Percentiles rank a stretch among this genome's conserved stretches.
phyloP scores from a whole-genome alignment of 2,888 invertebrate genomes.

The Chironomus riparius region DNA sequence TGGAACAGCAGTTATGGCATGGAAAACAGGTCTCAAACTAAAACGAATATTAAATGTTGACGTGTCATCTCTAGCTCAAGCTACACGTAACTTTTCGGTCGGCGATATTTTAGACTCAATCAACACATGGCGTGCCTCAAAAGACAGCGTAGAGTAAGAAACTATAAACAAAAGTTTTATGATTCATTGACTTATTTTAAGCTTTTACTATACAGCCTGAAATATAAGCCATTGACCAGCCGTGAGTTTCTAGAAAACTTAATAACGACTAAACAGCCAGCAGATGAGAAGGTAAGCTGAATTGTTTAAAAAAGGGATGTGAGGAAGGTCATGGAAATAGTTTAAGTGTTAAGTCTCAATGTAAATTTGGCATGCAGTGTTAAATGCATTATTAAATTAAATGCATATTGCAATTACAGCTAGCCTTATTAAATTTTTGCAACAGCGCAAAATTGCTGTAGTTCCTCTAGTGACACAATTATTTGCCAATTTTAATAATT shows the following conservation, averaged over 20 bases:
- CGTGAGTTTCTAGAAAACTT: constrained; percentile 1
- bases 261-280: neutral
- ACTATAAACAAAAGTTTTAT: neutral
- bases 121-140: constrained; percentile 32
- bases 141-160: constrained; percentile 30
- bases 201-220: neutral
- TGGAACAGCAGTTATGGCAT: constrained; percentile 36
- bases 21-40: constrained; percentile 35
- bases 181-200: neutral
- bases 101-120: constrained; percentile 39
- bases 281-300: constrained; percentile 3
- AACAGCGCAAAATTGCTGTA: too few relatives aligned
- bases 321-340: too few relatives aligned
- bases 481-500: too few relatives aligned
- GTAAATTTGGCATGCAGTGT: too few relatives aligned
- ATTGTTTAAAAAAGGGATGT: neutral
- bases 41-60: constrained; percentile 32
- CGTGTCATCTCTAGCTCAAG: constrained; percentile 35
- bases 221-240: neutral
- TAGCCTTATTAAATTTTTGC: too few relatives aligned
- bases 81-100: constrained; percentile 35
- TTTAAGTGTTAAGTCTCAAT: neutral
- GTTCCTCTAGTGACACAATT: too few relatives aligned
- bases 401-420: too few relatives aligned
- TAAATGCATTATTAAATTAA: too few relatives aligned